phyloP scores from a whole-genome alignment of 2,113 vertebrate genomes.

The Phyllostomus hastatus region DNA sequence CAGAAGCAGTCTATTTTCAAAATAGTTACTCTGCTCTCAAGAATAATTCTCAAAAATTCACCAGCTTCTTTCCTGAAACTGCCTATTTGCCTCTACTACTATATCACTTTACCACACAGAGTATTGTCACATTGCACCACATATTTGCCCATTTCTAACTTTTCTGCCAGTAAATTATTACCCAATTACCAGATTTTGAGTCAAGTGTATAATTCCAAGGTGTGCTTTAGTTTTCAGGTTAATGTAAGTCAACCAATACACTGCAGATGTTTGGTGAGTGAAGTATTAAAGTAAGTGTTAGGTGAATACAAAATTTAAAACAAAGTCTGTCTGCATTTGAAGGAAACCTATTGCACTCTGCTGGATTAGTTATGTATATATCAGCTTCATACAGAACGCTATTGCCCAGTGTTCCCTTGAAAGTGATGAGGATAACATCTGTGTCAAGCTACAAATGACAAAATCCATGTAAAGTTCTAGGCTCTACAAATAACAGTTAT shows the following conservation, averaged over 20 bases:
- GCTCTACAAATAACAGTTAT: not conserved
- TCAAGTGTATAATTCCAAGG: not conserved
- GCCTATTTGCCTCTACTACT: not conserved
- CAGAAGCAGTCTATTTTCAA: not conserved
- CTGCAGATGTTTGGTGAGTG: not conserved
- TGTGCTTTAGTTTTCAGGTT: not conserved
- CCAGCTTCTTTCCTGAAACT: not conserved
- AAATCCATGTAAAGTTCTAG: not conserved
- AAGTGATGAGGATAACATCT: not conserved
- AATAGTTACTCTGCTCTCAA: not conserved
- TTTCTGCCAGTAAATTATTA: not conserved
- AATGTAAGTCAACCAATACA: not conserved
- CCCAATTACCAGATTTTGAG: not conserved
- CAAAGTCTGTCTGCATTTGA: not conserved
- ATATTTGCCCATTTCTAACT: not conserved
- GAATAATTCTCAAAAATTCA: not conserved
- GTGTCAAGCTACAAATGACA: not conserved
- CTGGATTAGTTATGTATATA: not conserved
- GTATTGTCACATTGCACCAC: not conserved
- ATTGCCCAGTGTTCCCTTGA: not conserved
- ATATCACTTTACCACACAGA: not conserved
- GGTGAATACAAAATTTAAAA: not conserved
- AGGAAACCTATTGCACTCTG: not conserved
- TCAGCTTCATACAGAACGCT: not conserved
- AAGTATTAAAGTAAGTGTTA: not conserved